Evolutionary conservation across 1,140 invertebrate genomes (phyloP).

Genomic region (Samia ricini): DNA sequence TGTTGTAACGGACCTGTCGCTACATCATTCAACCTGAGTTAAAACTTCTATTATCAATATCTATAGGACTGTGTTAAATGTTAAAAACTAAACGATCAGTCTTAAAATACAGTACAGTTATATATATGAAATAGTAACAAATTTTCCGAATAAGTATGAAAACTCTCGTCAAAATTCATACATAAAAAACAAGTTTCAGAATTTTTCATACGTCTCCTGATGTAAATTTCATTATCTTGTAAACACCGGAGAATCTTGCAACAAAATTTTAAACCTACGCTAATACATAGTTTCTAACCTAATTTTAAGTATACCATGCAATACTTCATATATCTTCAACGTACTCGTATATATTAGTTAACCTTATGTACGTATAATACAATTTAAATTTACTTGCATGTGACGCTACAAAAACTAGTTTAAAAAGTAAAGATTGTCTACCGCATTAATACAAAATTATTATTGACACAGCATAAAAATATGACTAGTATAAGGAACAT

Average conservation of each 20-base stretch:
- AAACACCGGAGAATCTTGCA: background rate
- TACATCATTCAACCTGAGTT: too few species aligned
- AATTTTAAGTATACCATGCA: background rate
- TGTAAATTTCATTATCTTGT: too few species aligned
- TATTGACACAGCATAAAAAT: constrained; percentile 9
- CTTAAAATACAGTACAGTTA: constrained; percentile 2
- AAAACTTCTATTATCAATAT: too few species aligned
- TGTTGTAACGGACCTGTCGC: too few species aligned
- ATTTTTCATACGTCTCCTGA: too few species aligned
- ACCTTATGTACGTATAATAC: background rate
- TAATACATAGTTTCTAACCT: background rate
- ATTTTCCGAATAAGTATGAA: background rate
- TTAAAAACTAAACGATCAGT: constrained; percentile 17
- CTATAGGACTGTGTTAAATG: background rate
- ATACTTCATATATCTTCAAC: too few species aligned
- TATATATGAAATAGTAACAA: background rate
- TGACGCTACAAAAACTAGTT: constrained; percentile 20
- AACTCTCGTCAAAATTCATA: background rate
- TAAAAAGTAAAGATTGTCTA: constrained; percentile 26
- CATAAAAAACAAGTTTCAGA: too few species aligned
- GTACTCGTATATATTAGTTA: too few species aligned
- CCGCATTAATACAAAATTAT: constrained; percentile 11
- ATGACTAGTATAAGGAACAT: constrained; percentile 4
- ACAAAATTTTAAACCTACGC: background rate
- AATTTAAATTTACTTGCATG: background rate